Base-by-base conservation (phyloP, 2,797 vertebrate genomes). In the Acropternis orthonyx region DNA sequence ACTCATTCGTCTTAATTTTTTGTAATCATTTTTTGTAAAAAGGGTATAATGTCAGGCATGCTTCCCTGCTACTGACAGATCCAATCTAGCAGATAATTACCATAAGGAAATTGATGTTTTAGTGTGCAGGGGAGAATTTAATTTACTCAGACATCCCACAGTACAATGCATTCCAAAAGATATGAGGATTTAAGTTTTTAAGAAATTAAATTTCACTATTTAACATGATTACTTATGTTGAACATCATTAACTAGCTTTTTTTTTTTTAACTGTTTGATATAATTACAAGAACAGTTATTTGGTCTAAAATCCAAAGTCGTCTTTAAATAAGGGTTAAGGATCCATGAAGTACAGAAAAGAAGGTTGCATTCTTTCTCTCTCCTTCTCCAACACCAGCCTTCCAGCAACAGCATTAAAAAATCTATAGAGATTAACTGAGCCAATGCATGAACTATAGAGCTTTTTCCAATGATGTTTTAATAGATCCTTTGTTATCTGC, bases 21-120 rank as follows among this genome's bases (percentile, higher is more conserved):
- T 98, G 98, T 98, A 98, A 98, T 99, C 98, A 98, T 98, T 98
- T 98, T 98, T 98, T 98, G 98, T 99, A 99, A 99, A 99, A 98
- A 99, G 99, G 99, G 98, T 99, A 99, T 98, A 99, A 99, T 99
- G 99, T 99, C 99, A 99, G 99, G 98, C 98, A 98, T 99, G 99
- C 99, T 99, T 99, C 99, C 98, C 98, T 98, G 97, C 99, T 98
- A 98, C 98, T 99, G 99, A 99, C 99, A 99, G 98, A 98, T 99
- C 99, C 99, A 99, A 99, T 99, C 99, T 99, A 99, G 98, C 98
- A 99, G 99, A 99, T 99, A 99, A 99, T 99, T 99, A 99, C 99
- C 99, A 99, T 99, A 99, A 99, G 99, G 99, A 99, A 99, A 99
- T 99, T 99, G 99, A 99, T 99, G 99, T 99, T 99, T 99, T 99